Conservation (phyloP, 2,113 vertebrate genomes). For the Candoia aspera region DNA sequence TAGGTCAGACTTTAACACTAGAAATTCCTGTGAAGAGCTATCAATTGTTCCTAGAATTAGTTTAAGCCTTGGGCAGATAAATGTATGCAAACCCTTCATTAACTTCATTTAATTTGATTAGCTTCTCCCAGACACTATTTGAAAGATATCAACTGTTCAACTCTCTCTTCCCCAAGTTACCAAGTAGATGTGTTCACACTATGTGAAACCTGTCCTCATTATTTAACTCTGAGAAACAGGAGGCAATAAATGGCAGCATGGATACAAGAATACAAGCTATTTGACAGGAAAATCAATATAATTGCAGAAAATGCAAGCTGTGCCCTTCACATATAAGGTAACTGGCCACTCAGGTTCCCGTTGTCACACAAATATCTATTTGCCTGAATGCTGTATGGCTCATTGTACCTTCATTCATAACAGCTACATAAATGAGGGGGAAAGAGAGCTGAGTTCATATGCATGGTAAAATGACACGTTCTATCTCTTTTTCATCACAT, state of each 20-base stretch:
- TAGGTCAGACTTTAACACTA: not conserved
- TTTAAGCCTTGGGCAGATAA: not conserved
- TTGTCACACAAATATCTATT: not conserved
- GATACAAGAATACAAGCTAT: not conserved
- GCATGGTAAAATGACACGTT: not conserved
- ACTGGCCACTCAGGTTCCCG: not conserved
- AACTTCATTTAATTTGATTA: not conserved
- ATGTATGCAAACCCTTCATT: not conserved
- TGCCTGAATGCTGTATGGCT: not conserved
- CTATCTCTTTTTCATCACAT: not conserved
- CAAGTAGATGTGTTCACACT: not conserved
- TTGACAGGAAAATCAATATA: not conserved
- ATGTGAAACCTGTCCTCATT: not conserved
- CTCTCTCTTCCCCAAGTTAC: not conserved
- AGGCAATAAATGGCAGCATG: not conserved
- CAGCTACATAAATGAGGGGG: not conserved
- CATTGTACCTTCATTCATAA: not conserved
- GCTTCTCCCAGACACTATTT: not conserved
- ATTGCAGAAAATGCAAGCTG: not conserved
- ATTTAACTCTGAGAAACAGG: constrained; percentile 1
- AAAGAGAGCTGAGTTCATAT: not conserved
- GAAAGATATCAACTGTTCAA: not conserved
- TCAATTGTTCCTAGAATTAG: not conserved
- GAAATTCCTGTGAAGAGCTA: not conserved
- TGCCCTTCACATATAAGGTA: not conserved